phyloP scores from a whole-genome alignment of 2,888 invertebrate genomes.

The Parasteatoda lunata region DNA sequence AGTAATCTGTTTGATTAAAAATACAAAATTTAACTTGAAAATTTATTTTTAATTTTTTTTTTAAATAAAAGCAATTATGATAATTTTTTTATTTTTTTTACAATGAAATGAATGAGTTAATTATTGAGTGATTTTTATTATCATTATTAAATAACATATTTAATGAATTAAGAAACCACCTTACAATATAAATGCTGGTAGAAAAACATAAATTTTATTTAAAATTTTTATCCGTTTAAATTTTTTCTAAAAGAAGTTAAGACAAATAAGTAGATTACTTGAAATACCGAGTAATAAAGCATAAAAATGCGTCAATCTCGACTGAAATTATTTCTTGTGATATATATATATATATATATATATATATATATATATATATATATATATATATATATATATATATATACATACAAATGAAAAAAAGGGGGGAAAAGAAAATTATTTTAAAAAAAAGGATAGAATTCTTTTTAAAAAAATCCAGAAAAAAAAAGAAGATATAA shows the following conservation, averaged over 20 bases:
- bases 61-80: neutral
- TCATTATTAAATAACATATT: neutral
- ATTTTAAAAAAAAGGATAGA: no score
- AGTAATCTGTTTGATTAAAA: no score
- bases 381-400: neutral
- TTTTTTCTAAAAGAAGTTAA: neutral
- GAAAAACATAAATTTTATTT: neutral
- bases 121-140: neutral
- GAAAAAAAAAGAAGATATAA: no score
- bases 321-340: neutral
- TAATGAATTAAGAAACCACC: neutral
- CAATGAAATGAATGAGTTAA: neutral
- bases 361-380: neutral
- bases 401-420: neutral
- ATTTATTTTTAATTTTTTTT: neutral
- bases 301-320: neutral
- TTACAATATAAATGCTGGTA: neutral
- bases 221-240: neutral
- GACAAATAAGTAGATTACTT: neutral
- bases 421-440: no score
- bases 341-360: constrained; percentile 1
- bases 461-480: no score
- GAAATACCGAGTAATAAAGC: neutral
- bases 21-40: neutral
- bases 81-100: neutral